These are phyloP conservation scores for Hydraecia micacea DNA, from an alignment of 2,888 invertebrate species.

Conservation along the genomic window DNA sequence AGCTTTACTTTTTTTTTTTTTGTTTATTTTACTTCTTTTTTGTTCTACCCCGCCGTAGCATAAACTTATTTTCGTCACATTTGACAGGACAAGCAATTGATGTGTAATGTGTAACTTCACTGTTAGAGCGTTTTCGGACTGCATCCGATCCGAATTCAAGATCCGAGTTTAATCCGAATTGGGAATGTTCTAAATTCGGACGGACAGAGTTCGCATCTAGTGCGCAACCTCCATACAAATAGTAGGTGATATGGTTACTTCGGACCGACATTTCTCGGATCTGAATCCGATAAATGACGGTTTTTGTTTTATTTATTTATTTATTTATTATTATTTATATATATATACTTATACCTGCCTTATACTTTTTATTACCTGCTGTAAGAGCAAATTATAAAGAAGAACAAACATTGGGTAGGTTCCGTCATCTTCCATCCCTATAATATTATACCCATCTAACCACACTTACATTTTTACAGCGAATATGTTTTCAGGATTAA, in stretches of 20 bases:
- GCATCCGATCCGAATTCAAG: neutral
- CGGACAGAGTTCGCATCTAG: neutral
- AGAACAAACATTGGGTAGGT: neutral
- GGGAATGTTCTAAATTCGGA: neutral
- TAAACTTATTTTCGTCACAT: neutral
- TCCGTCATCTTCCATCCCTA: neutral
- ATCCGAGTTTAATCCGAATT: neutral
- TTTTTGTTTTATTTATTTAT: neutral
- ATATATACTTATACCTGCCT: too few relatives aligned
- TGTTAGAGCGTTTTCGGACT: neutral
- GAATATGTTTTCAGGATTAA: conserved; percentile 58
- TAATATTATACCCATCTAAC: neutral
- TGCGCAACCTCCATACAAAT: neutral
- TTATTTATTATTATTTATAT: too few relatives aligned
- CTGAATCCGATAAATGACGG: neutral
- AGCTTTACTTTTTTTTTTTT: neutral
- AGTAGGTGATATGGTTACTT: neutral
- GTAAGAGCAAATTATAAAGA: neutral
- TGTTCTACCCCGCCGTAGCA: neutral
- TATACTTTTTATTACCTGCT: too few relatives aligned
- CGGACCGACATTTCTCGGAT: neutral
- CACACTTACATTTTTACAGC: conserved; percentile 9
- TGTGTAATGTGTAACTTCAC: neutral
- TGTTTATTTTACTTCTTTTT: neutral
- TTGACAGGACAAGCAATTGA: neutral